Evolutionary conservation across 2,113 vertebrate species (phyloP).

Genomic region (Podiceps cristatus): DNA sequence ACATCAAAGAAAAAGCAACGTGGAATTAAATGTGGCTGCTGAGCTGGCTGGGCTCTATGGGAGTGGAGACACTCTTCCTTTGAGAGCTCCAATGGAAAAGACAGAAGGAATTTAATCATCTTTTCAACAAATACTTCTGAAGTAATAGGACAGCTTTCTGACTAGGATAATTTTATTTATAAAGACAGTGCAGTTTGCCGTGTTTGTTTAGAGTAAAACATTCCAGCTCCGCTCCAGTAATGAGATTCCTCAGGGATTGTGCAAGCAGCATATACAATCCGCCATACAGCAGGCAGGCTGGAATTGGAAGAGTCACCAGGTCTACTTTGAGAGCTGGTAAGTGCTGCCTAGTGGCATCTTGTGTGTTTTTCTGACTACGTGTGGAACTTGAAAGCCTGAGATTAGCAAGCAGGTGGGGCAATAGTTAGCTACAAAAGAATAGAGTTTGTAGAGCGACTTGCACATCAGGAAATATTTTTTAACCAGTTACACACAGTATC

Average conservation of each 20-base stretch:
- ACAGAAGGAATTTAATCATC: conserved; percentile 69
- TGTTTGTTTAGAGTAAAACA: conserved; percentile 22
- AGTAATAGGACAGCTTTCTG: conserved; percentile 31
- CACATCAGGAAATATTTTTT: not conserved
- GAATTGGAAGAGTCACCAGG: not conserved
- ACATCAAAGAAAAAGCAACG: conserved; percentile 12
- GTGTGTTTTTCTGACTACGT: not conserved
- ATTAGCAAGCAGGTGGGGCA: not conserved
- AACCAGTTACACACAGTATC: not conserved
- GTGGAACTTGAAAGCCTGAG: not conserved
- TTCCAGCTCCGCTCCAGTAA: conserved; percentile 30
- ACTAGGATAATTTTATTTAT: conserved; percentile 5
- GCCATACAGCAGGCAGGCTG: not conserved
- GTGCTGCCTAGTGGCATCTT: accelerated
- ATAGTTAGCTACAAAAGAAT: not conserved
- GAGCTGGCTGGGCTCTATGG: not conserved
- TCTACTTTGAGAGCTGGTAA: not conserved
- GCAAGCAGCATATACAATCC: not conserved
- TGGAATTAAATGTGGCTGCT: conserved; percentile 62
- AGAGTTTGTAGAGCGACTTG: not conserved
- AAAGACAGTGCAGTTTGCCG: not conserved
- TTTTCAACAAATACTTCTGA: not conserved
- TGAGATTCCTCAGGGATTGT: conserved; percentile 17
- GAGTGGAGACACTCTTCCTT: conserved; percentile 28
- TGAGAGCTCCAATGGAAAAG: conserved; percentile 58